Evolutionary conservation across 2,113 vertebrate species (phyloP), one percentile per base, ranked within the genome.

Genomic region (Picathartes gymnocephalus): DNA sequence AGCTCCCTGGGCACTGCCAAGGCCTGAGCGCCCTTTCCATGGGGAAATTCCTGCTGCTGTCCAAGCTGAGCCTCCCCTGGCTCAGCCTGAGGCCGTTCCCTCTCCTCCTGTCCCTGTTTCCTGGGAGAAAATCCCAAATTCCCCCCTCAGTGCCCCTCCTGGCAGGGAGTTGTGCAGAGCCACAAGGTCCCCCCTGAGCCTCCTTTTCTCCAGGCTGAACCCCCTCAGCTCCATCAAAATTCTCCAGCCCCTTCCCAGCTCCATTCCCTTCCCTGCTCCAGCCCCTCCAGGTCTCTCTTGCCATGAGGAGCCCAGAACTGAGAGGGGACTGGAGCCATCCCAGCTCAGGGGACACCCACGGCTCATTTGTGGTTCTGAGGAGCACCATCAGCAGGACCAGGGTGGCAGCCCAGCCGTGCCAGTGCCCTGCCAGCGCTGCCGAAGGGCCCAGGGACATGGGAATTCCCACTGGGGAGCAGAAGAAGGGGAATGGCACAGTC

Each of bases 341-440:
- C 68, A 45, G 48, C 68, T 27, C 7, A 5, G 28, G 56, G 37
- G 27, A 72, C 54, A 58, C 15, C 15, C n/a, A 5, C 6, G 48
- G 48, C 39, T 28, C 39, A 0, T 13, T 6, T 8, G 51, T 54
- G 45, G 28, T 13, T 33, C 9, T 39, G 11, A 50, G 40, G 45
- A 48, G 54, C 48, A 12, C 3, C 0, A 0, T 9, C 18, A 16
- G n/a, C 27, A 33, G 57, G 53, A 10, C 2, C 13, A 21, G 51
- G 56, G 40, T 28, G 50, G 40, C 61, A 69, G 51, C 44, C 9
- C 40, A 70, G 40, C 60, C 12, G 42, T 11, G 66, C 10, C 48
- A 33, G 23, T 57, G 5, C 47, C 48, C 37, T 61, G 12, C 33
- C 82, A 28, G 45, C 15, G 4, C 68, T 3, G 4, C 72, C 62